Percentiles rank a stretch among this genome's conserved stretches.
These are phyloP conservation scores for Diorhabda sublineata DNA, from an alignment of 1,140 invertebrate genomes.

Conservation along the genomic window DNA sequence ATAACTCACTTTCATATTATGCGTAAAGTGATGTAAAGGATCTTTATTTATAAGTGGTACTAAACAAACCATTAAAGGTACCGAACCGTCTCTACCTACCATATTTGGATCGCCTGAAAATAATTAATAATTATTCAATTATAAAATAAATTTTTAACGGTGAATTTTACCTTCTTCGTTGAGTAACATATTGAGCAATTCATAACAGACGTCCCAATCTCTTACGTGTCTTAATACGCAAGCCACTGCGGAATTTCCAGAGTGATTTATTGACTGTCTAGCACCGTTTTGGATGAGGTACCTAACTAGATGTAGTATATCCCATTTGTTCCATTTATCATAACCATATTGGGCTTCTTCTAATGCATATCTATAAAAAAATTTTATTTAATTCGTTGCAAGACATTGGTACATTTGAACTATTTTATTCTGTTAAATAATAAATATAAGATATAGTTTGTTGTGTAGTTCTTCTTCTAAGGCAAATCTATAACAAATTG, in stretches of 20 bases:
- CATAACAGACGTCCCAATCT: constrained; percentile 75
- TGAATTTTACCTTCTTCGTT: constrained; percentile 56
- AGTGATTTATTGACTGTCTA: constrained; percentile 63
- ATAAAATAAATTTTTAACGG: neutral
- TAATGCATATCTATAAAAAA: constrained; percentile 56
- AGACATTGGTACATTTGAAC: no score
- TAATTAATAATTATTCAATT: neutral
- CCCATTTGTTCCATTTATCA: constrained; percentile 59
- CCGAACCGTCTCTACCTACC: constrained; percentile 66
- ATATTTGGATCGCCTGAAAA: constrained; percentile 59
- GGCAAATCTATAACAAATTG: no score
- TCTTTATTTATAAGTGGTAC: constrained; percentile 73
- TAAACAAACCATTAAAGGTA: constrained; percentile 69
- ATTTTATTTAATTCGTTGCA: neutral
- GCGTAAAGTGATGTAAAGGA: constrained; percentile 68
- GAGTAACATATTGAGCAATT: constrained; percentile 66
- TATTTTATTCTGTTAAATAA: no score
- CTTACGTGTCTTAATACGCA: constrained; percentile 67
- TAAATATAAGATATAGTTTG: no score
- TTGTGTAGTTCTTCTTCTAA: no score
- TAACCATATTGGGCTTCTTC: constrained; percentile 68
- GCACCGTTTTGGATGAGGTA: constrained; percentile 63
- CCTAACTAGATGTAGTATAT: constrained; percentile 62
- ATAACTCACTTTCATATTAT: constrained; percentile 63
- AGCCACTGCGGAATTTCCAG: constrained; percentile 66